Evolutionary conservation across 64 coral and sea anemone species (phyloP).

Genomic region (Montipora cactus): DNA sequence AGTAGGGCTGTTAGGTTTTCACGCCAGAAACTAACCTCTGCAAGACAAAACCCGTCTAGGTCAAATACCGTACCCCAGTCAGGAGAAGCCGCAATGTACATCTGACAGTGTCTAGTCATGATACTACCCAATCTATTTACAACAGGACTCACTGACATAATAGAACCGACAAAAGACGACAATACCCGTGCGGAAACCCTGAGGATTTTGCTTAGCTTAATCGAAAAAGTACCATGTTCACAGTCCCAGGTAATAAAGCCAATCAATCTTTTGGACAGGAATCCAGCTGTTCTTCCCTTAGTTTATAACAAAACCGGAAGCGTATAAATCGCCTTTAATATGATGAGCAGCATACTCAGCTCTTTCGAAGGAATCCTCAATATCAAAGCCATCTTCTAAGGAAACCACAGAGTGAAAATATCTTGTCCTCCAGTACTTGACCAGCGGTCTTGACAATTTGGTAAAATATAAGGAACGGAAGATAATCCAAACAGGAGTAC

Average conservation of each 20-base stretch:
- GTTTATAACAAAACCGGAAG: constrained; percentile 59
- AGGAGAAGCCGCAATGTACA: constrained; percentile 1
- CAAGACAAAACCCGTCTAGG: constrained; percentile 14
- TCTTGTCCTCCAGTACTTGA: too few species aligned
- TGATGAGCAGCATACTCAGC: constrained; percentile 14
- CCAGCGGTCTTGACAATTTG: constrained; percentile 19
- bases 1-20: not conserved
- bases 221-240: not conserved
- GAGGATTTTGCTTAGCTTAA: constrained; percentile 8
- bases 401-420: constrained; percentile 38
- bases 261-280: constrained; percentile 31
- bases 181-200: not conserved
- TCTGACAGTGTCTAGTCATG: not conserved
- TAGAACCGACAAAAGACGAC: constrained; percentile 39
- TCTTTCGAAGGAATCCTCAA: constrained; percentile 26
- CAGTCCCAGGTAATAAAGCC: constrained; percentile 45
- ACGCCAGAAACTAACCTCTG: not conserved
- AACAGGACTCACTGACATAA: constrained; percentile 44
- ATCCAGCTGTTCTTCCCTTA: constrained; percentile 44
- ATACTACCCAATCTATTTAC: constrained; percentile 23
- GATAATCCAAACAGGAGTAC: too few species aligned
- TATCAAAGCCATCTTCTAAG: constrained; percentile 36
- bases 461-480: constrained; percentile 29
- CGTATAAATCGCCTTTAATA: too few species aligned
- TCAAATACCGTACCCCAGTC: not conserved